Evolutionary conservation across 53 echinoderm and acorn worm genomes (phyloP).

Genomic region (Zoroaster sp.): DNA sequence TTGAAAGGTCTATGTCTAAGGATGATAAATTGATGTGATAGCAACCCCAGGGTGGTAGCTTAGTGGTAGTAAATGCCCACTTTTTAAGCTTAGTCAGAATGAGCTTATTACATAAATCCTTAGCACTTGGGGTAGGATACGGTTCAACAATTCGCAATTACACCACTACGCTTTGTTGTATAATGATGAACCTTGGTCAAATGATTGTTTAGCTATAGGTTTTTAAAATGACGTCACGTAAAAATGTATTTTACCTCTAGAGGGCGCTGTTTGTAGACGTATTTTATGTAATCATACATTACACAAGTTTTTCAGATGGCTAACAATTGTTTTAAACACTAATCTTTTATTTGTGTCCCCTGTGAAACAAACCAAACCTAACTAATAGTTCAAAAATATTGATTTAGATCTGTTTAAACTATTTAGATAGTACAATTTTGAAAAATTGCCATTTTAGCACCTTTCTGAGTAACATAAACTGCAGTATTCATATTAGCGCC

Average conservation of each 20-base stretch:
- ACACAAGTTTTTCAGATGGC: no score
- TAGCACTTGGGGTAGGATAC: no score
- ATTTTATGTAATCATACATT: no score
- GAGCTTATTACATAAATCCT: no score
- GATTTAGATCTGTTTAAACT: neutral
- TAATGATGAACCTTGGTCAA: neutral
- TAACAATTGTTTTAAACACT: no score
- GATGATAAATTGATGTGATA: neutral
- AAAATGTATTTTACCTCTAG: no score
- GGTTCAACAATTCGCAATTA: no score
- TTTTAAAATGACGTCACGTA: no score
- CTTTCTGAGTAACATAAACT: neutral
- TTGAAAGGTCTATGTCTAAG: neutral
- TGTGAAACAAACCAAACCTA: neutral
- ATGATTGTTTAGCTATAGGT: neutral
- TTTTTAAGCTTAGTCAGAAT: neutral
- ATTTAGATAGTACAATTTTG: neutral
- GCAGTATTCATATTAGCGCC: neutral
- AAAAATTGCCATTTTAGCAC: neutral
- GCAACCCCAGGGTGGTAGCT: neutral
- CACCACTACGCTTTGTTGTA: no score
- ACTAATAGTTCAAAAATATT: neutral
- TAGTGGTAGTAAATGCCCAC: neutral
- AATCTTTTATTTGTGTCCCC: neutral
- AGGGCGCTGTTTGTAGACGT: no score